Percentiles rank a stretch among this genome's conserved stretches.
Conservation (phyloP, 2,797 vertebrate genomes). For the Acanthis flammea region DNA sequence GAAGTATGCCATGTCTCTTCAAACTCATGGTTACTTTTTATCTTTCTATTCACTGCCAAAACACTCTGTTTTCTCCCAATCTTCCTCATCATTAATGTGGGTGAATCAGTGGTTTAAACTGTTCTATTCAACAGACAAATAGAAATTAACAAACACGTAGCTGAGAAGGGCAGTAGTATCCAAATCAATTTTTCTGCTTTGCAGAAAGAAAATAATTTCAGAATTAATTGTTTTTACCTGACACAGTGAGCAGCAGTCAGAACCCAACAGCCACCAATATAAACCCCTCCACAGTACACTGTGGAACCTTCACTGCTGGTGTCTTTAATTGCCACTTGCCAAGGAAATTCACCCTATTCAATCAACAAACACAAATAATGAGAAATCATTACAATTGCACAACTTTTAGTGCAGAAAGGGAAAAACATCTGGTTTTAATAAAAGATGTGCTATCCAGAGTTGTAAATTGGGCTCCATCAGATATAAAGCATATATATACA, state of each 20-base stretch:
- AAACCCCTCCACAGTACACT: conserved; percentile 87
- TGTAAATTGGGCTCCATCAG: neutral
- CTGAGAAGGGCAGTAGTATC: neutral
- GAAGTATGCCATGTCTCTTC: neutral
- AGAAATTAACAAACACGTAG: neutral
- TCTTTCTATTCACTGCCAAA: neutral
- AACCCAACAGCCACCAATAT: conserved; percentile 92
- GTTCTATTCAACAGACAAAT: neutral
- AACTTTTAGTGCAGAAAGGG: neutral
- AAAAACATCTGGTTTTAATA: neutral
- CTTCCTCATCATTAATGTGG: accelerated
- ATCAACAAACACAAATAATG: conserved; percentile 5
- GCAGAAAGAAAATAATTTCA: neutral
- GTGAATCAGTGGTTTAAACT: neutral
- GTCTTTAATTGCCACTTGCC: conserved; percentile 89
- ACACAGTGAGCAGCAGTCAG: conserved; percentile 94
- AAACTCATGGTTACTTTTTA: neutral
- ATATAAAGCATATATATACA: neutral
- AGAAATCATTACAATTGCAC: neutral
- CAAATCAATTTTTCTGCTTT: neutral
- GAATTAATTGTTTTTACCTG: conserved; percentile 75
- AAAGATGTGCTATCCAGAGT: neutral
- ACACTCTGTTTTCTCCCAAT: neutral
- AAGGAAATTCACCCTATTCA: conserved; percentile 89
- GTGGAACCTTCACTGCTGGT: neutral